These are phyloP conservation scores for Cerceris rybyensis DNA, from an alignment of 2,888 invertebrate genomes.

Conservation along the genomic window DNA sequence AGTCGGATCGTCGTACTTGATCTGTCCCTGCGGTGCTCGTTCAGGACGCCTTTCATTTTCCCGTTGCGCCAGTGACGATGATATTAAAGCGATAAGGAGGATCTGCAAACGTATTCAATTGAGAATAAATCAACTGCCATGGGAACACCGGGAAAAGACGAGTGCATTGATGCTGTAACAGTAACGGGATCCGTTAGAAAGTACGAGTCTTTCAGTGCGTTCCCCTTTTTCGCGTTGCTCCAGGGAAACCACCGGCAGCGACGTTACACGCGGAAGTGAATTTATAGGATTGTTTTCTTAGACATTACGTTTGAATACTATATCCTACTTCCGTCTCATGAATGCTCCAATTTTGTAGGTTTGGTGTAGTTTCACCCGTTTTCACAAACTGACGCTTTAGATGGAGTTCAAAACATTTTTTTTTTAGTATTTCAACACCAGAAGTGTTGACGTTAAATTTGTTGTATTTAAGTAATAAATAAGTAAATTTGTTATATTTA, in stretches of 20 bases:
- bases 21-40: slow-evolving; percentile 71
- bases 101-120: slow-evolving; percentile 61
- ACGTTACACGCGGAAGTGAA: slow-evolving; percentile 29
- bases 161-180: slow-evolving; percentile 32
- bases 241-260: slow-evolving; percentile 11
- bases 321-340: slow-evolving; percentile 23
- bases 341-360: not conserved
- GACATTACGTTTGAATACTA: slow-evolving; percentile 23
- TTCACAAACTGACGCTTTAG: not conserved
- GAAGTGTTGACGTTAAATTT: too few relatives aligned
- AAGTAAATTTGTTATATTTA: too few relatives aligned
- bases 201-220: slow-evolving; percentile 21
- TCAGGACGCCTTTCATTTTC: slow-evolving; percentile 51
- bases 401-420: not conserved
- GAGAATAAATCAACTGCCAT: slow-evolving; percentile 13
- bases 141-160: slow-evolving; percentile 23
- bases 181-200: slow-evolving; percentile 52
- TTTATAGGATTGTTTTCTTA: slow-evolving; percentile 28
- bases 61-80: slow-evolving; percentile 63
- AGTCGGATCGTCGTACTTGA: slow-evolving; percentile 73
- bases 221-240: slow-evolving; percentile 25
- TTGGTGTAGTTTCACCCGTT: not conserved
- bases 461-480: too few relatives aligned
- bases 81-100: slow-evolving; percentile 64
- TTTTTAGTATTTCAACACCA: too few relatives aligned